Base-by-base conservation (phyloP, 2,888 invertebrate genomes). In the Leptinotarsa peninsularis region DNA sequence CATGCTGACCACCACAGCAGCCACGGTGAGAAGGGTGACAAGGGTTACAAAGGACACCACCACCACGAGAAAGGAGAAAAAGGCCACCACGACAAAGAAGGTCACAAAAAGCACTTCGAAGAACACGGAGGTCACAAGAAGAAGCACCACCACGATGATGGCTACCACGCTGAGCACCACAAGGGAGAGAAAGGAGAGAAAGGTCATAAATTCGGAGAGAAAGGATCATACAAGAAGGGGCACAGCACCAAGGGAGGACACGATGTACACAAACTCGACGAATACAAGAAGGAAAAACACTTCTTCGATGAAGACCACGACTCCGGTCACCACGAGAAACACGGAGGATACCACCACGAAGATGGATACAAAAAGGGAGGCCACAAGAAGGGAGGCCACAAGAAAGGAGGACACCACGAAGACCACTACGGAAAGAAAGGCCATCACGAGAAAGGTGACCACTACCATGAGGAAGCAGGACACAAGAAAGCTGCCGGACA, bases 291-390 rank as follows among this genome's bases (percentile, higher is more conserved):
- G 87, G 94, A 95, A 84, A 95, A 96, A 85, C 93, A 95, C 85
- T 95, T 94, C 92, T 95, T 93, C 87, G 95, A 96, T 82, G 95
- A 95, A 88, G 93, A 95, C 83, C 95, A 95, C 82, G 94, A 94
- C 83, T 93, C 93, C 63, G 95, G 93, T 0, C 94, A 94, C 82
- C 94, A 95, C 86, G 94, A 94, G 85, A 94, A 95, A 84, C 94
- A 95, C 84, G 95, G 95, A 78, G 94, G 92, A 52, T 93, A 92
- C 87, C 94, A 95, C 85, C 94, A 95, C 85, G 93, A 93, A 84
- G 93, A 94, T 82, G 94, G 93, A 33, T 93, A 94, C 88, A 94
- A 95, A 88, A 94, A 95, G 88, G 96, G 95, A 75, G 94, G 94
- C 7, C 93, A 93, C 86, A 92, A 92, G 87, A 94, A 95, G 88